Conservation (phyloP, 2,888 invertebrate species). For the Leucoma salicis region DNA sequence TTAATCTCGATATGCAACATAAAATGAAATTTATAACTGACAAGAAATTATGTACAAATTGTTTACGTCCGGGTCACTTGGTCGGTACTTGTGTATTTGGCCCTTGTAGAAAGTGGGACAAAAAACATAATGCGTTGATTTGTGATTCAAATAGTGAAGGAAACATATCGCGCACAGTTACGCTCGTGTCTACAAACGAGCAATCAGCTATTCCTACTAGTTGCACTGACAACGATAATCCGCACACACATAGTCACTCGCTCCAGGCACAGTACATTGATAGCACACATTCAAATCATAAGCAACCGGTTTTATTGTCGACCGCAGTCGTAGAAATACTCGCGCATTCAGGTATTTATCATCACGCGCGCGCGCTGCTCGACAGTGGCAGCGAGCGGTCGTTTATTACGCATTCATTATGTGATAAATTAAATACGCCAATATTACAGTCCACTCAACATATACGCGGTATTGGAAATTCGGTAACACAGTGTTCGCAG, state of each 20-base stretch:
- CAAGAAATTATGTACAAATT: slow-evolving; percentile 2
- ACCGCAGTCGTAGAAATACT: not conserved
- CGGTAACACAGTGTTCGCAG: slow-evolving; percentile 10
- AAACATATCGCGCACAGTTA: no score
- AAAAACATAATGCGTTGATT: slow-evolving; percentile 3
- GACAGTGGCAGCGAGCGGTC: no score
- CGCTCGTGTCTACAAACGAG: no score
- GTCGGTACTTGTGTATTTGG: not conserved
- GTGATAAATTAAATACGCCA: slow-evolving; percentile 4
- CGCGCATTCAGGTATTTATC: not conserved
- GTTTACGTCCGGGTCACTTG: not conserved
- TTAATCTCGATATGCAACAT: not conserved
- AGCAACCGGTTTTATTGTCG: not conserved
- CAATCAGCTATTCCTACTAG: no score
- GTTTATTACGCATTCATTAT: no score
- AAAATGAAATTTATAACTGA: not conserved
- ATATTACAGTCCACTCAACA: slow-evolving; percentile 26
- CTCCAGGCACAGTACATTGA: no score
- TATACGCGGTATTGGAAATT: slow-evolving; percentile 19
- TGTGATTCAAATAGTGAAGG: not conserved
- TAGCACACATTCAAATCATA: no score
- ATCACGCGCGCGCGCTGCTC: no score
- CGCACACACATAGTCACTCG: no score
- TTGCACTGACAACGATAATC: no score
- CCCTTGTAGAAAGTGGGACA: not conserved